phyloP scores from a whole-genome alignment of 1,140 invertebrate species.

The Glossosoma conforme region DNA sequence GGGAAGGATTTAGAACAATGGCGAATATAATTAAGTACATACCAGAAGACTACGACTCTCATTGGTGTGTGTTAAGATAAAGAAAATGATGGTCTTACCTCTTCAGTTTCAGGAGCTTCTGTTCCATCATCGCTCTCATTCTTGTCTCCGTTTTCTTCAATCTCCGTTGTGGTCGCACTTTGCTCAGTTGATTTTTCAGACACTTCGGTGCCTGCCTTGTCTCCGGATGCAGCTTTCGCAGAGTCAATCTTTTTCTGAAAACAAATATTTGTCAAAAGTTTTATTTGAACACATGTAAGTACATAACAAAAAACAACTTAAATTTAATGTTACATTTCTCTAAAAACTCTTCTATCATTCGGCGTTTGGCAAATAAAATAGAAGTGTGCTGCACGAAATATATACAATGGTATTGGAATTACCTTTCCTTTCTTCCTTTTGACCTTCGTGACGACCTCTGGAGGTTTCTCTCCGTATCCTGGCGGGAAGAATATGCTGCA shows the following conservation, averaged over 20 bases:
- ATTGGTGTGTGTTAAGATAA: no score
- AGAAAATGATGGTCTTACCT: slow-evolving; percentile 12
- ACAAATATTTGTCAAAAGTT: background rate
- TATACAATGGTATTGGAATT: background rate
- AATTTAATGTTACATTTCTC: no score
- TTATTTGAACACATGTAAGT: no score
- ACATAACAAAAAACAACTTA: no score
- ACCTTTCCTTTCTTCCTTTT: slow-evolving; percentile 42
- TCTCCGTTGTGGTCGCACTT: slow-evolving; percentile 15
- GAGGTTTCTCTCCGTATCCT: slow-evolving; percentile 47
- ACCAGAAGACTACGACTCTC: no score
- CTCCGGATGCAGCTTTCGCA: slow-evolving; percentile 21
- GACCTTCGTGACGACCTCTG: slow-evolving; percentile 33
- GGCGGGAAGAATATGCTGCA: slow-evolving; percentile 56
- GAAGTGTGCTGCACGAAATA: no score
- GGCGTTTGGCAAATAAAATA: no score
- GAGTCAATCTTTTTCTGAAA: slow-evolving; percentile 28
- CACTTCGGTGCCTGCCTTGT: slow-evolving; percentile 19
- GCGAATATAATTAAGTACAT: no score
- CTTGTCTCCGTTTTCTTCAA: slow-evolving; percentile 29
- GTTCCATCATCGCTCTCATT: slow-evolving; percentile 31
- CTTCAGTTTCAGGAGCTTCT: slow-evolving; percentile 24
- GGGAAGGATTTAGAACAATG: no score
- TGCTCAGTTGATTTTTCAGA: slow-evolving; percentile 26
- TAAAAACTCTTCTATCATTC: no score